phyloP scores from a whole-genome alignment of 2,797 vertebrate genomes.

The Adelosebastes latens region DNA sequence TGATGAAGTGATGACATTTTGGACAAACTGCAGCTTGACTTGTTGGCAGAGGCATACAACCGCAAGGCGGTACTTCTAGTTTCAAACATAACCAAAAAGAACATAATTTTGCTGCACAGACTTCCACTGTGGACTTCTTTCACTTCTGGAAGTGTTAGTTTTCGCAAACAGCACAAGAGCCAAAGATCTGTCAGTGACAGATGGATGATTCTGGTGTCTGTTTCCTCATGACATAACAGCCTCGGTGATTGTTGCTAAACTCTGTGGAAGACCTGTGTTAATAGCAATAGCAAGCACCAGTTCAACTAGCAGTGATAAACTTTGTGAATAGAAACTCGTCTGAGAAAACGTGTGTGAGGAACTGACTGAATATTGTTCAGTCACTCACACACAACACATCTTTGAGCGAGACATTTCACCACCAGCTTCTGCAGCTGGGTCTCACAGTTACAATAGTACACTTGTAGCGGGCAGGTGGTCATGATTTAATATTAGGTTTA shows the following conservation, averaged over 20 bases:
- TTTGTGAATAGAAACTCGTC: neutral
- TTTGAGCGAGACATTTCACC: neutral
- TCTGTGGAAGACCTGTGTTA: neutral
- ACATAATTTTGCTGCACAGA: neutral
- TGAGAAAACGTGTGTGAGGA: neutral
- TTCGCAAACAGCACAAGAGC: neutral
- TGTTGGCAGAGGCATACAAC: too few species aligned
- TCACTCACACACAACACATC: neutral
- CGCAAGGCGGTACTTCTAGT: too few species aligned
- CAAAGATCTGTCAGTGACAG: conserved; percentile 9
- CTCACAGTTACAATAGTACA: neutral
- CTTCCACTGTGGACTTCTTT: neutral
- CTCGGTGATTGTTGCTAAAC: neutral
- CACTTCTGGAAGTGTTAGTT: neutral
- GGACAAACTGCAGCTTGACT: too few species aligned
- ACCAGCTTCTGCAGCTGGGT: conserved; percentile 24
- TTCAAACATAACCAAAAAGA: neutral
- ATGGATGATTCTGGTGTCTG: neutral
- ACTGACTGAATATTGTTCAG: conserved; percentile 2
- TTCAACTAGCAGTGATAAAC: neutral
- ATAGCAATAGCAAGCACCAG: neutral
- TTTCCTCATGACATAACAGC: neutral
- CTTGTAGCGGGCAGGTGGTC: neutral
- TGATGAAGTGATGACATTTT: too few species aligned
- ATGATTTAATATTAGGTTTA: neutral